These are phyloP conservation scores for Cetoscarus ocellatus DNA, from an alignment of 2,797 vertebrate species.

Conservation along the genomic window DNA sequence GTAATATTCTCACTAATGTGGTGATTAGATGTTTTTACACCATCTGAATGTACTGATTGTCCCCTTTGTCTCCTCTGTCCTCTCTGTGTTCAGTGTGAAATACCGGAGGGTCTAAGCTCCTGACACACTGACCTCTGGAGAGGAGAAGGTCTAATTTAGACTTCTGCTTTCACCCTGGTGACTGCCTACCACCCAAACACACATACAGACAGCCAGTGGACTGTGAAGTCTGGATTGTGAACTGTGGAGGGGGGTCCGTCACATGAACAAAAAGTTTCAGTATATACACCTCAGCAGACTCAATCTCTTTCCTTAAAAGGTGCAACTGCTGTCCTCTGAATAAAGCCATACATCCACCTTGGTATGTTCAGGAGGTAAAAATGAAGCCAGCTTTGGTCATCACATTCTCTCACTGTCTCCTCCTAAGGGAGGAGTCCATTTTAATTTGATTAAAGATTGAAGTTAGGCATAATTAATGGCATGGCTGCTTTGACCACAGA, in stretches of 20 bases:
- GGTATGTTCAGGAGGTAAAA: neutral
- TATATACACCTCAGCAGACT: conserved; percentile 14
- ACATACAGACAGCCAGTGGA: conserved; percentile 19
- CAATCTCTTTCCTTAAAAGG: neutral
- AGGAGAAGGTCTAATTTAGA: conserved; percentile 65
- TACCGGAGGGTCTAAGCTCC: conserved; percentile 64
- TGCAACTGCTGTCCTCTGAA: conserved; percentile 11
- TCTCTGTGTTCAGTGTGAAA: conserved; percentile 62
- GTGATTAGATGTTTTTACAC: too few relatives aligned
- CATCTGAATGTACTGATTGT: too few relatives aligned
- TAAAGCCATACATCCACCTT: neutral
- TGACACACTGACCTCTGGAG: conserved; percentile 59
- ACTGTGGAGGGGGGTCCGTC: conserved; percentile 8
- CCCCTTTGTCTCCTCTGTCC: neutral
- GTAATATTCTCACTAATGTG: too few relatives aligned
- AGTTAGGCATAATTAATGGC: too few relatives aligned
- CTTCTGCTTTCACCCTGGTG: conserved; percentile 61
- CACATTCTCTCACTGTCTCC: too few relatives aligned
- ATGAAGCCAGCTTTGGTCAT: too few relatives aligned
- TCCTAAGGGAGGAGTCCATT: too few relatives aligned
- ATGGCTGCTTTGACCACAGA: too few relatives aligned
- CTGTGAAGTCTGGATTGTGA: conserved; percentile 57
- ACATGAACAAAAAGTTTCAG: conserved; percentile 42
- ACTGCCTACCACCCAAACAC: conserved; percentile 26
- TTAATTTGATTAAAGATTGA: too few relatives aligned